Percentiles rank a stretch among this genome's conserved stretches.
Evolutionary conservation across 2,797 vertebrate genomes (phyloP).

Genomic region (Mergus octosetaceus): DNA sequence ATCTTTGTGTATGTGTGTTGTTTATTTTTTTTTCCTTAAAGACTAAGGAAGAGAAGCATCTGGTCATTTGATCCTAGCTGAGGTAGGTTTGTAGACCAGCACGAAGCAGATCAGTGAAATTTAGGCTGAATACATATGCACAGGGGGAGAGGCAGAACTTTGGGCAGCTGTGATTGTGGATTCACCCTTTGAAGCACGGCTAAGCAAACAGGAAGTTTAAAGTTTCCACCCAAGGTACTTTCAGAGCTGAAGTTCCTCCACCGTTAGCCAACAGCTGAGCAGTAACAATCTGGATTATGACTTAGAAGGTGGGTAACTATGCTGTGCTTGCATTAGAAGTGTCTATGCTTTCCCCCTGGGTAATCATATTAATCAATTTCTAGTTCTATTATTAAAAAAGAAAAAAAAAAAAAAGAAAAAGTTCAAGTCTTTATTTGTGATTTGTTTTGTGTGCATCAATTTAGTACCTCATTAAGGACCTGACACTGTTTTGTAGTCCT

Average conservation of each 20-base stretch:
- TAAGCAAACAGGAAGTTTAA: background rate
- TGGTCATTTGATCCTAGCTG: background rate
- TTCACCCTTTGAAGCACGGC: background rate
- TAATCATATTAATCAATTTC: background rate
- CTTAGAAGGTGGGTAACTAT: background rate
- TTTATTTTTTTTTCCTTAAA: background rate
- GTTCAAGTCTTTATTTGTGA: background rate
- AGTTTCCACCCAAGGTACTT: background rate
- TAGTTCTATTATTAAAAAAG: background rate
- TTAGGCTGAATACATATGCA: background rate
- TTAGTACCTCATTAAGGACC: background rate
- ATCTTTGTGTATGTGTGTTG: background rate
- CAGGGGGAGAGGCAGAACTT: background rate
- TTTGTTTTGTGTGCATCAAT: background rate
- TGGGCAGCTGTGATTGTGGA: background rate
- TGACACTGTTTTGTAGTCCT: background rate
- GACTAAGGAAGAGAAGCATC: background rate
- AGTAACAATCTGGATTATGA: background rate
- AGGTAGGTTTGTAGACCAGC: background rate
- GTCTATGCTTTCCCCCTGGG: background rate
- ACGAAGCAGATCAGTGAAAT: background rate
- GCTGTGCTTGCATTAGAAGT: background rate
- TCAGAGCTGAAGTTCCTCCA: background rate
- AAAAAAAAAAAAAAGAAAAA: background rate
- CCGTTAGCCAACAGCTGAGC: background rate